These are phyloP conservation scores for Pseudotriccus pelzelni DNA, from an alignment of 2,797 vertebrate species.

Conservation along the genomic window DNA sequence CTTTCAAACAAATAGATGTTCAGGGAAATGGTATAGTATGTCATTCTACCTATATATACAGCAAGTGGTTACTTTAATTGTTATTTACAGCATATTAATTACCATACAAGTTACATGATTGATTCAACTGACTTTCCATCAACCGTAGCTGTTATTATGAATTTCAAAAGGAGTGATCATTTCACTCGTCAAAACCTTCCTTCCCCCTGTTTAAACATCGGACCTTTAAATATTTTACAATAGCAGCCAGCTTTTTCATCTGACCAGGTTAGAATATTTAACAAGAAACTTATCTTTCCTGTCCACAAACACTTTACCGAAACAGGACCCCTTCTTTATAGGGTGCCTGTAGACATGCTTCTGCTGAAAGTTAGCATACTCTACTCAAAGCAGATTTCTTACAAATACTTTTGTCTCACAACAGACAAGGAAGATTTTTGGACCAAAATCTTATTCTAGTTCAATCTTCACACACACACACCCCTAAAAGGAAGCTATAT, in stretches of 20 bases:
- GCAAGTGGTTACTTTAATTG: neutral
- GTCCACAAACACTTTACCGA: neutral
- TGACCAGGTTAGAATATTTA: neutral
- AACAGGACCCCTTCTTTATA: neutral
- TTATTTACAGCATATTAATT: neutral
- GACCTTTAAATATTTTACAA: neutral
- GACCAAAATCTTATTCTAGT: neutral
- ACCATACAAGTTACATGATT: neutral
- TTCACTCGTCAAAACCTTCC: neutral
- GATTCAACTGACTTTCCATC: neutral
- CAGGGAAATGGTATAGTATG: neutral
- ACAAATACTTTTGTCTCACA: neutral
- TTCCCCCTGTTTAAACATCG: neutral
- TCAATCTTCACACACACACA: fast-evolving
- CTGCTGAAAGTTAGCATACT: neutral
- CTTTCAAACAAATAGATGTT: neutral
- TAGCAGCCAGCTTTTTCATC: neutral
- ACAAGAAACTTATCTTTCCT: neutral
- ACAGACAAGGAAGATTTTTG: neutral
- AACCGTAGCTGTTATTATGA: neutral
- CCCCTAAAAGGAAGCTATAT: neutral
- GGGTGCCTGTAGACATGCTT: neutral
- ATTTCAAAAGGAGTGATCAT: neutral
- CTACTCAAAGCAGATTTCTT: neutral
- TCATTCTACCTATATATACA: neutral